Base-by-base conservation (phyloP, 1,140 invertebrate species). In the Cryptotermes secundus region DNA sequence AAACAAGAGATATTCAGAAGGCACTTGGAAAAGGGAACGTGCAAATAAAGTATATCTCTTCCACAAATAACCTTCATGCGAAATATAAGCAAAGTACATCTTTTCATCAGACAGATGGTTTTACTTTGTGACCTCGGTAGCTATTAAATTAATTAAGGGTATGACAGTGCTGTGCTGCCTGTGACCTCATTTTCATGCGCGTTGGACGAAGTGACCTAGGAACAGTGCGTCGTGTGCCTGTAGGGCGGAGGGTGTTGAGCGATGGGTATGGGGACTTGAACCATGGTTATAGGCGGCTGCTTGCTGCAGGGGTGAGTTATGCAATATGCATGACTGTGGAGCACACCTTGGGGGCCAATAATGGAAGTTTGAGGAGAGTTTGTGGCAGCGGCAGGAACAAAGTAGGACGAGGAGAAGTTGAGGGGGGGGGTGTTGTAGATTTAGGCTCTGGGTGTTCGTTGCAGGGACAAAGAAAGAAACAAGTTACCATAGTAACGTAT, bases 311-410 rank as follows among this genome's bases (percentile, higher is more conserved):
- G 59, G 59, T 72, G 59, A 72, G 59, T 72, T 72, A 72, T 72
- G 59, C 59, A 72, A 72, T 72, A 72, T 72, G 59, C 59, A 72
- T 72, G 59, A 72, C 59, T 72, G 59, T 72, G 59, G 59, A 72
- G 59, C 59, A 31, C 59, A 72, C 59, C 59, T 72, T 72, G 59
- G 59, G 59, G 59, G 59, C 59, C 59, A 72, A 72, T 72, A 72
- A 72, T 72, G 59, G 59, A 72, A 72, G 59, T 72, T 72, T 72
- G 59, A 72, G 59, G 59, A 72, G 59, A 72, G 59, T 72, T 72
- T 72, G 59, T 14, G 59, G 59, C n/a, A n/a, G 59, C 0, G 6
- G 59, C n/a, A n/a, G 59, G 59, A n/a, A n/a, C 3, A 14, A 31
- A 22, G 1, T 42, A 14, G 38, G 38, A 42, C 7, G 59, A 31